phyloP scores from a whole-genome alignment of 2,888 invertebrate species.

The Lithophane ornitopus region DNA sequence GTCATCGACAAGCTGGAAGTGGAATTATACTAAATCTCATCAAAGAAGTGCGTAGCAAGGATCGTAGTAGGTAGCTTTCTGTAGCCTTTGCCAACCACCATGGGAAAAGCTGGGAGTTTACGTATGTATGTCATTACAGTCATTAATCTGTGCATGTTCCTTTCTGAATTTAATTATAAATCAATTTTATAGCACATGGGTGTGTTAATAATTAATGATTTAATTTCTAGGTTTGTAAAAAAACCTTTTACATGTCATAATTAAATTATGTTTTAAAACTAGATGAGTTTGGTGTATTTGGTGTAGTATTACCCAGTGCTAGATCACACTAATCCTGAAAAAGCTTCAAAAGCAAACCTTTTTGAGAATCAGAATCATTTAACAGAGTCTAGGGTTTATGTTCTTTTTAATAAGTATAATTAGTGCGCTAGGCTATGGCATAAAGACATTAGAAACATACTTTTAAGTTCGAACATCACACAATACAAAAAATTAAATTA shows the following conservation, averaged over 20 bases:
- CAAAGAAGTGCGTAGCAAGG: not conserved
- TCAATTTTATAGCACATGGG: not conserved
- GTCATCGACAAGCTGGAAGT: conserved; percentile 91
- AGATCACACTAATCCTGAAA: not conserved
- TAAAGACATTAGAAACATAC: not conserved
- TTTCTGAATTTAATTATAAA: not conserved
- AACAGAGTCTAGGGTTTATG: not conserved
- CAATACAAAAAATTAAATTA: too few relatives aligned
- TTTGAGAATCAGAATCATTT: not conserved
- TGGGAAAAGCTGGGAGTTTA: not conserved
- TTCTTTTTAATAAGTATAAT: not conserved
- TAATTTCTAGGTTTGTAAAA: too few relatives aligned
- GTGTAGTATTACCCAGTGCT: too few relatives aligned
- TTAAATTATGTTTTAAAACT: too few relatives aligned
- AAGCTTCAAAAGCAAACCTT: too few relatives aligned
- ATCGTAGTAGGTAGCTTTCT: not conserved
- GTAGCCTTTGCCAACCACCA: not conserved
- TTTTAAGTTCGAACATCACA: not conserved
- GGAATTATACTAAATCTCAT: not conserved
- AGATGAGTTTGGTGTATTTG: too few relatives aligned
- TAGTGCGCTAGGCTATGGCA: too few relatives aligned
- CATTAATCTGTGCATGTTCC: not conserved
- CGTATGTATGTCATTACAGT: too few relatives aligned
- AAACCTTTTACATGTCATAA: too few relatives aligned
- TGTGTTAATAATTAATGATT: not conserved